Conservation (phyloP, 30 jellyfish, hydroid and myxozoan genomes). For the Morbakka virulenta region DNA sequence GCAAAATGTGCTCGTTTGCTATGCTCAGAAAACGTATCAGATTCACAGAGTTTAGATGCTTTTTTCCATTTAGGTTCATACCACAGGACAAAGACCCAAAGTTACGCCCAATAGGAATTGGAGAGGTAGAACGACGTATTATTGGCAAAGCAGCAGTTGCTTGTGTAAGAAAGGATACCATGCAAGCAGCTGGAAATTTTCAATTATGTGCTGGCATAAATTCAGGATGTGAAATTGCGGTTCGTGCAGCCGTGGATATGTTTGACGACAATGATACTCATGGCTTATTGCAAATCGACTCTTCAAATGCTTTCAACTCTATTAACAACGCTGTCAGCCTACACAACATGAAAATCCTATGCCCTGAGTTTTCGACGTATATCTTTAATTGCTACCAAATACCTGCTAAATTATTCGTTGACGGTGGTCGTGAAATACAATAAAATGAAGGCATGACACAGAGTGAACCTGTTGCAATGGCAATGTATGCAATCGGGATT, state of each 20-base stretch:
- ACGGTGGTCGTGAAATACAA: slow-evolving; percentile 17
- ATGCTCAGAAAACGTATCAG: slow-evolving; percentile 22
- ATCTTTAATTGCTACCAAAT: slow-evolving; percentile 5
- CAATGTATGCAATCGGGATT: slow-evolving; percentile 49
- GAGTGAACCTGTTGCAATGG: slow-evolving; percentile 56
- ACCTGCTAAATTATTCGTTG: too few relatives aligned
- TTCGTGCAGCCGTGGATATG: slow-evolving; percentile 3
- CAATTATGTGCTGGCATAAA: too few relatives aligned
- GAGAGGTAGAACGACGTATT: slow-evolving; percentile 29
- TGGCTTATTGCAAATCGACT: slow-evolving; percentile 33
- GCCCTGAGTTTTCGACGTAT: slow-evolving; percentile 33
- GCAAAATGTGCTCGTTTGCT: slow-evolving; percentile 8
- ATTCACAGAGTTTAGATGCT: slow-evolving; percentile 17
- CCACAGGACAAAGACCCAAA: slow-evolving; percentile 23
- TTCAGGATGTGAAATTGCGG: slow-evolving; percentile 32
- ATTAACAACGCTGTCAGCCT: slow-evolving; percentile 26
- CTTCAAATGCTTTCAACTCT: slow-evolving; percentile 36
- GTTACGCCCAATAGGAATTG: slow-evolving; percentile 17
- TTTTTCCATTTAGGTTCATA: neutral
- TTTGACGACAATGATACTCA: slow-evolving; percentile 7
- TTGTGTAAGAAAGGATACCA: too few relatives aligned
- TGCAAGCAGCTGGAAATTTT: too few relatives aligned
- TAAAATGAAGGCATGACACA: slow-evolving; percentile 43
- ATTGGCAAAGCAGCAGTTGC: slow-evolving; percentile 22
- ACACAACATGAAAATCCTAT: slow-evolving; percentile 24